Base-by-base conservation (phyloP, 35 echinoderm and acorn worm genomes). In the Strongylocentrotus purpuratus region DNA sequence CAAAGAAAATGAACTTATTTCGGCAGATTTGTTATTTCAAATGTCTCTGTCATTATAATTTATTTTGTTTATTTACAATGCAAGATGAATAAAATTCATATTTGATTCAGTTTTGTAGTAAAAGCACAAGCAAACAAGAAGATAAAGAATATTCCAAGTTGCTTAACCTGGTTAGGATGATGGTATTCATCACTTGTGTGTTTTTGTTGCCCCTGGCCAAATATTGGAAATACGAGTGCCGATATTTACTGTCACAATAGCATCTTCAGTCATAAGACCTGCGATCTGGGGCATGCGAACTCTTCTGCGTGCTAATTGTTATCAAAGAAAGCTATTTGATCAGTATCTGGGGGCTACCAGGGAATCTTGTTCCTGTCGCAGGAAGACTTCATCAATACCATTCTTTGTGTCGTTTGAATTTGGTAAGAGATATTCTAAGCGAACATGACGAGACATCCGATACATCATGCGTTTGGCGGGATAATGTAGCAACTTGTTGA, bases 221-320 rank as follows among this genome's bases (percentile, higher is more conserved):
- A 89, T 33, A 46, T 89, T 78, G 65, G 91, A 46, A 93, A 93
- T 93, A 93, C 46, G 91, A 48, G 91, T 93, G 46, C 46, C 50
- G 45, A 93, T 93, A 93, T 93, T 93, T 93, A 93, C 91, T 48
- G 91, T 50, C 91, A 93, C 91, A 93, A 93, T 93, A 93, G 46
- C 91, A 93, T 47, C 46, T 47, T 31, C 46, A 46, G 48, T 93
- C 46, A 25, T 93, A 31, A 93, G 45, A 58, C 91, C 46, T 15
- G 48, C 46, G 14, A 48, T 50, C 33, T 25, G 41, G 91, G 91
- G 91, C 48, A 93, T 32, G 91, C 13, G 91, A 93, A 93, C 91
- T 89, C 91, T 46, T 31, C 91, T 46, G 31, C 46, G 45, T 58
- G 48, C 48, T 93, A 93, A 93, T 93, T 93, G 91, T 93, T 93